These are phyloP conservation scores for Meiosimyza platycephala DNA, from an alignment of 2,888 invertebrate genomes.

Conservation along the genomic window DNA sequence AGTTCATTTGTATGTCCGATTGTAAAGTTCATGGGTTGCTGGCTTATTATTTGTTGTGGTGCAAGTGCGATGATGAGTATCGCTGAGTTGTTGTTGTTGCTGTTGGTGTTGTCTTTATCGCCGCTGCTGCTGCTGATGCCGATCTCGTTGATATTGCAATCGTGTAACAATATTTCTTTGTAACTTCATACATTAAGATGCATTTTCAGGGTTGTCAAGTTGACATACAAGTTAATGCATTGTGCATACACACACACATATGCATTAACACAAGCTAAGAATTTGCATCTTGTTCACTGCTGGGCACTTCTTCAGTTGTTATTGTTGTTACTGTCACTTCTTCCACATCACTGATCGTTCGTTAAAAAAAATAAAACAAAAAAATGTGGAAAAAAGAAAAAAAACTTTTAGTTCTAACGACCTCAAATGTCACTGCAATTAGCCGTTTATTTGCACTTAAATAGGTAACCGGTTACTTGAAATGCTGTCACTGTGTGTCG, in stretches of 20 bases:
- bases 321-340: background rate
- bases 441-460: constrained; percentile 39
- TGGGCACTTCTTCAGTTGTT: constrained; percentile 1
- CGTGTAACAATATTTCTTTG: constrained; percentile 9
- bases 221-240: background rate
- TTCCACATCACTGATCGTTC: background rate
- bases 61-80: background rate
- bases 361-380: background rate
- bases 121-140: background rate
- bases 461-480: background rate
- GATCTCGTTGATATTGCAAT: background rate
- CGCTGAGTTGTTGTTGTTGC: background rate
- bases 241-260: too few species aligned
- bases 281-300: constrained; percentile 3
- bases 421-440: constrained; percentile 43
- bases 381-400: too few species aligned
- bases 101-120: background rate
- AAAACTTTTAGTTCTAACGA: constrained; percentile 31
- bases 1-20: background rate
- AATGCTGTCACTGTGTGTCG: too few species aligned
- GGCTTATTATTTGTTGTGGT: background rate
- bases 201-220: constrained; percentile 23
- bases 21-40: constrained; percentile 32
- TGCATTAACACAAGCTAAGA: background rate
- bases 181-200: background rate